Evolutionary conservation across 2,888 invertebrate genomes (phyloP), one percentile per base, ranked within the genome.

Genomic region (Amitus sp.): DNA sequence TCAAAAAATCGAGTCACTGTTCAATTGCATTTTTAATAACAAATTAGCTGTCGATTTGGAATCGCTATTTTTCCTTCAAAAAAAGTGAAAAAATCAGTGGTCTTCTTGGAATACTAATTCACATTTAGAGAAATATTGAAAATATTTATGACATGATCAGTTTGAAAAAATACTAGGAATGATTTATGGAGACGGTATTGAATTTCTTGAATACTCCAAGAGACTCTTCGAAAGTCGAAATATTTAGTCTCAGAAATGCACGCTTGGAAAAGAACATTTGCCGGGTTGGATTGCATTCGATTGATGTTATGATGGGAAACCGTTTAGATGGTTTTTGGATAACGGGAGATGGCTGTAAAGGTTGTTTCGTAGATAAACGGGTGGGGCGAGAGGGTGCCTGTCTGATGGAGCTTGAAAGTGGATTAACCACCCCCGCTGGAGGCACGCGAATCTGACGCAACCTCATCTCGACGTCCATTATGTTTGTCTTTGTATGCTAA

Each of bases 401-500:
- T 70, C 74, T 77, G 77, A 77, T 77, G 75, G 75, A 76, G 75
- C 75, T 75, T 60, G 74, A 76, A 77, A 77, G 72, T 72, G 67
- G 73, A 77, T 77, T 78, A 78, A 71, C 77, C 73, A 64, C 68
- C 73, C 74, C 71, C 60, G 73, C 73, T 70, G 59, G 57, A 54
- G 71, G 74, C 66, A 45, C 62, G 65, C 66, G 72, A 73, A 69
- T 71, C 73, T 69, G 69, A 70, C 72, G 73, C 72, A 74, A 71
- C 70, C 70, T 75, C 76, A 75, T 77, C 76, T 75, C 75, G 62
- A 51, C 71, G 65, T 71, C 76, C 73, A 76, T 76, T 77, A 77
- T 75, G 71, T 72, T 74, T 73, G 74, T 75, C 74, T 76, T 76
- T 77, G 76, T 73, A 76, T 76, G 74, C 73, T 76, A 77, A 77